Evolutionary conservation across 2,113 vertebrate genomes (phyloP), one percentile per base, ranked within the genome.

Genomic region (Panthera uncia): DNA sequence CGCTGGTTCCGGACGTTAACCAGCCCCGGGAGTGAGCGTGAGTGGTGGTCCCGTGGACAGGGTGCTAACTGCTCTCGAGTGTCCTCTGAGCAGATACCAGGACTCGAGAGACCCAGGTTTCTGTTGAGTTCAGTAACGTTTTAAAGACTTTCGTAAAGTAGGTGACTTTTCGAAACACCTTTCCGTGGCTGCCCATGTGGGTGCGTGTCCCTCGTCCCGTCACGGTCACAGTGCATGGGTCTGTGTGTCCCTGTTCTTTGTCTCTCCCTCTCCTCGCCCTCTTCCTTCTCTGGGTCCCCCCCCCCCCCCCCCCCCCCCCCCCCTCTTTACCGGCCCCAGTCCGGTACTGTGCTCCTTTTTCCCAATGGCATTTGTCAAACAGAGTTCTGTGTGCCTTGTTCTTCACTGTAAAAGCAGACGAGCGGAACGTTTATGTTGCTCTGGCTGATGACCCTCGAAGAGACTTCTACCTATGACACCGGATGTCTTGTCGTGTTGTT

Each of bases 31-130:
- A 38, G 65, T 3, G 45, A 61, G 41, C 15, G 25, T 33, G 38
- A 41, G 3, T 11, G 36, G n/a, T 0, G 12, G 36, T 45, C 45
- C 45, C 45, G 41, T 11, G 5, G 41, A 18, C 23, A 9, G 61
- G 0, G 2, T 6, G 0, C 0, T 4, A 2, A 0, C n/a, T 29
- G 55, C 3, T 33, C 48, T 76, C 18, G 0, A 5, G 1, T 0
- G 0, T 33, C 2, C 25, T 19, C 3, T 5, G 29, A 5, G 41
- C 36, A 41, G 27, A 21, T 4, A 4, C 29, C 29, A 3, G 4
- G 45, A 5, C 7, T 14, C 2, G 7, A 25, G 36, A 23, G 31
- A 14, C 41, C 76, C 29, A 2, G 73, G 7, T 9, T 10, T 27
- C 74, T 80, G 68, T n/a, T 6, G 1, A 5, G 50, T 14, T 6